phyloP scores from a whole-genome alignment of 2,797 vertebrate genomes.

The Micrastur ruficollis region DNA sequence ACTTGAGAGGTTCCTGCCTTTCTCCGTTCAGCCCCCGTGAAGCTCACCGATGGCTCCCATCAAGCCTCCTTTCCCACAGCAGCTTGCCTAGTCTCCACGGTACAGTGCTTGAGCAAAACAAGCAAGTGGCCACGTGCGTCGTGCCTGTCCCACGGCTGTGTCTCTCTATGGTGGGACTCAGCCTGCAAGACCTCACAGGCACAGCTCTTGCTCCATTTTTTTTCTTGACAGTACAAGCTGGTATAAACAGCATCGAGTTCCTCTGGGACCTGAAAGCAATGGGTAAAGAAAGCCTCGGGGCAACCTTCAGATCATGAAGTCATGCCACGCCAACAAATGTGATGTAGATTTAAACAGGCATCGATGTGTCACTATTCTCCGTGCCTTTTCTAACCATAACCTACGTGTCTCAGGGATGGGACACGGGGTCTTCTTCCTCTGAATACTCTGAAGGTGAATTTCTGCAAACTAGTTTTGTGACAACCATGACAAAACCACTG shows the following conservation, averaged over 20 bases:
- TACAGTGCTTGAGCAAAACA: neutral
- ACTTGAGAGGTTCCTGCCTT: neutral
- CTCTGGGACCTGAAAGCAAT: neutral
- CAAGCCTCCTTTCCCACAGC: neutral
- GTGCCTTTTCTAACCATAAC: neutral
- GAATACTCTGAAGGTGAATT: neutral
- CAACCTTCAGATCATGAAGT: neutral
- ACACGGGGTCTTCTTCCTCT: neutral
- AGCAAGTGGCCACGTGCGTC: rapidly evolving
- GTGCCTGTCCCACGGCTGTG: neutral
- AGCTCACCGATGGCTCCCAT: neutral
- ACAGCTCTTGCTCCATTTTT: neutral
- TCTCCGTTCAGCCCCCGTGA: neutral
- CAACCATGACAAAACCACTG: neutral
- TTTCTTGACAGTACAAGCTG: rapidly evolving
- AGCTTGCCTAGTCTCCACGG: neutral
- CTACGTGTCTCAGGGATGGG: rapidly evolving
- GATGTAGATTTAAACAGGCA: neutral
- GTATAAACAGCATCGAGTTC: neutral
- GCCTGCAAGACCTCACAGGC: neutral
- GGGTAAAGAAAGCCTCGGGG: neutral
- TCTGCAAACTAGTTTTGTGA: neutral
- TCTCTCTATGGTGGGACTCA: neutral
- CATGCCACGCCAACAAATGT: rapidly evolving
- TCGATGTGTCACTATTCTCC: neutral